Conservation (phyloP, 2,888 invertebrate genomes). For the Metellina segmentata region DNA sequence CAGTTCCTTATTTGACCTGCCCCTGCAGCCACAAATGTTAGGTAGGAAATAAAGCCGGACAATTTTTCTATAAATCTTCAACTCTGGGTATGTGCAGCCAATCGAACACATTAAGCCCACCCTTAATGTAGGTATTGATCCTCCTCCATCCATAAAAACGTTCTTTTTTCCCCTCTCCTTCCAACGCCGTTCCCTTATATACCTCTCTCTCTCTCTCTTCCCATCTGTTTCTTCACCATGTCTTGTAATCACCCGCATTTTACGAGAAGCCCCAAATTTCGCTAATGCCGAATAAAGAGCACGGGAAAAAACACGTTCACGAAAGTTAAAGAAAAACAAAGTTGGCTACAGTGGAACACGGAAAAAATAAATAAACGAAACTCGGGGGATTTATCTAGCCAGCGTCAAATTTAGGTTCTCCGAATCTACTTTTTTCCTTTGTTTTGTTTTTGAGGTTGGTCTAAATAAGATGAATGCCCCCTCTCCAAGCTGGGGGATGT, state of each 20-base stretch:
- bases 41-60: constrained; percentile 19
- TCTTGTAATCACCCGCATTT: constrained; percentile 69
- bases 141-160: constrained; percentile 53
- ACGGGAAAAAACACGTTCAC: constrained; percentile 1
- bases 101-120: constrained; percentile 54
- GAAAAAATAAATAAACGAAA: constrained; percentile 6
- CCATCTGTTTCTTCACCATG: constrained; percentile 44
- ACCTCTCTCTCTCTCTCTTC: neutral
- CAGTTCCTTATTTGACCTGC: neutral
- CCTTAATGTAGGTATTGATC: constrained; percentile 64
- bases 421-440: neutral
- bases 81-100: constrained; percentile 41
- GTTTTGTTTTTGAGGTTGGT: constrained; percentile 14
- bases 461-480: constrained; percentile 56
- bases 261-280: constrained; percentile 62
- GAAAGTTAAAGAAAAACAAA: constrained; percentile 40
- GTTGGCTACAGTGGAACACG: neutral
- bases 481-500: constrained; percentile 1
- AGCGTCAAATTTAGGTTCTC: constrained; percentile 58
- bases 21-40: neutral
- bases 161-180: constrained; percentile 34
- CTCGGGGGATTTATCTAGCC: constrained; percentile 46
- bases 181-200: neutral
- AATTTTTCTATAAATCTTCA: constrained; percentile 53
- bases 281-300: constrained; percentile 63